Conservation (phyloP, 2,113 vertebrate genomes). For the Herpailurus yagouaroundi region DNA sequence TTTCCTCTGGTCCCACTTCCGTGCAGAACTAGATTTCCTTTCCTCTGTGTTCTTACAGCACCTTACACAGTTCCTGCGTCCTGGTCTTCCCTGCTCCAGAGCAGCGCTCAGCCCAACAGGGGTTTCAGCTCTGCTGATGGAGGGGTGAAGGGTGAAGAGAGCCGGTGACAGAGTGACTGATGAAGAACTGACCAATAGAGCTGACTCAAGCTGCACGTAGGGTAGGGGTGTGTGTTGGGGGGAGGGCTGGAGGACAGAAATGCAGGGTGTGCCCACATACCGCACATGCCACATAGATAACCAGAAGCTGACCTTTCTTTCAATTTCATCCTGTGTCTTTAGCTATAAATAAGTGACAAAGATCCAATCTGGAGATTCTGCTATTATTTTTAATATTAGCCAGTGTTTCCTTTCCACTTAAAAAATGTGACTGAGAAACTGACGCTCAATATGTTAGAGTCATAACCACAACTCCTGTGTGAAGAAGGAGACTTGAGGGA, state of each 20-base stretch:
- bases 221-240: not conserved
- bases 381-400: not conserved
- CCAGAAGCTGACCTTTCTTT: not conserved
- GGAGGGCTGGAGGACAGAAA: not conserved
- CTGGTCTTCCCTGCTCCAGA: not conserved
- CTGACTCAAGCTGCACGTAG: not conserved
- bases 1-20: not conserved
- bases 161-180: not conserved
- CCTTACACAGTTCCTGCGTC: not conserved
- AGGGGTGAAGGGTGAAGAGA: too few species aligned
- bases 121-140: not conserved
- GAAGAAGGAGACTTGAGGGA: not conserved
- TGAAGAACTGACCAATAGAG: not conserved
- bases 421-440: not conserved
- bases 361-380: not conserved
- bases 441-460: not conserved
- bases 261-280: not conserved
- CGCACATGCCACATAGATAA: not conserved
- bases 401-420: not conserved
- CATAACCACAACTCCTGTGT: not conserved
- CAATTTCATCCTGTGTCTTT: not conserved
- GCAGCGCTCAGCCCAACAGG: not conserved
- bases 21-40: not conserved
- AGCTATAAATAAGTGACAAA: conserved; percentile 9
- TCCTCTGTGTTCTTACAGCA: not conserved